phyloP scores from a whole-genome alignment of 1,140 invertebrate species.

The Archivesica marissinica region DNA sequence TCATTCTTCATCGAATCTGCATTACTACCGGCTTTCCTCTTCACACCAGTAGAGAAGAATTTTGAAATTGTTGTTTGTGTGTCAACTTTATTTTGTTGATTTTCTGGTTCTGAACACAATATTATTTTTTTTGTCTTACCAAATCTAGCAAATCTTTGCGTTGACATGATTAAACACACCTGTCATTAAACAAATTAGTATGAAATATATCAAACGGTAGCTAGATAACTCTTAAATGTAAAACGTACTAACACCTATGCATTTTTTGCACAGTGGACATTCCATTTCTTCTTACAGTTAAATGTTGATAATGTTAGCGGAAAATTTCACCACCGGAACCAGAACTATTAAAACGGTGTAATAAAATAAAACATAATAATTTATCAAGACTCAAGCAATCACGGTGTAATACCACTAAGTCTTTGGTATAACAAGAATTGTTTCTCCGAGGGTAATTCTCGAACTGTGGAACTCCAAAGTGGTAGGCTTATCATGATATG shows the following conservation, averaged over 20 bases:
- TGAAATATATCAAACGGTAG: neutral
- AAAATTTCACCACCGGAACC: neutral
- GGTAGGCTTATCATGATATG: no score
- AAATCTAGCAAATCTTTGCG: neutral
- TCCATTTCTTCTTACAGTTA: no score
- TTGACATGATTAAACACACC: neutral
- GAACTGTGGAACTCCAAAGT: no score
- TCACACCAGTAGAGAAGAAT: neutral
- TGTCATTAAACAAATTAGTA: neutral
- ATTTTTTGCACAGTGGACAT: no score
- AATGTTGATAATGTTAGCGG: neutral
- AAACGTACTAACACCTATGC: neutral
- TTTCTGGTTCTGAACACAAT: neutral
- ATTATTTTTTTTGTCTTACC: neutral
- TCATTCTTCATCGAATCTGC: no score
- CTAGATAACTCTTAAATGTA: neutral
- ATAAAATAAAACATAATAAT: no score
- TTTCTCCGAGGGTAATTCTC: no score
- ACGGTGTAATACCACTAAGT: no score
- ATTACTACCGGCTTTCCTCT: neutral
- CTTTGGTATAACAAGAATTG: no score
- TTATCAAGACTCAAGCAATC: no score
- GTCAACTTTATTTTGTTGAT: neutral
- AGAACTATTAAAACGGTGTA: no score
- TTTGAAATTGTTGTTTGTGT: slow-evolving; percentile 20